Base-by-base conservation (phyloP, 2,797 vertebrate genomes). In the Perodicticus potto region DNA sequence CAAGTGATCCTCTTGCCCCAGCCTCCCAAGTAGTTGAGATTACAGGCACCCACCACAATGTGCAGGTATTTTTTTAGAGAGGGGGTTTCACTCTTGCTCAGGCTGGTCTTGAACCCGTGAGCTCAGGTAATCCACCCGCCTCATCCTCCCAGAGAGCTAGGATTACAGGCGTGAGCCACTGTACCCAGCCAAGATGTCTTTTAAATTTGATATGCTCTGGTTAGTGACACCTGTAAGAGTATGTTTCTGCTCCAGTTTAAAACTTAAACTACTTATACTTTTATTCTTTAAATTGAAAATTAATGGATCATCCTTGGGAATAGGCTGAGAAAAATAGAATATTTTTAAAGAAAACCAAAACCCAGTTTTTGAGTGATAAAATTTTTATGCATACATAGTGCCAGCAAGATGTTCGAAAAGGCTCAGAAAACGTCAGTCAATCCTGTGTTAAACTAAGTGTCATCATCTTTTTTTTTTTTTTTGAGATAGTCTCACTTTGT, bases 211-310 rank as follows among this genome's bases (percentile, higher is more conserved):
- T 45, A 87, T 86, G 19, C 65, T 85, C 27, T 65, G 12, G 40
- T 49, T 32, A 94, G 37, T 83, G 45, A 69, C 16, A 43, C 20
- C 7, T 61, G 34, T 16, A n/a, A 25, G 10, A 88, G 2, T 91
- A 43, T 87, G 78, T 82, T 90, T 74, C 20, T 63, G 59, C 13
- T 49, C 53, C 9, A 86, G 57, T 49, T 80, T 94, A 55, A 20
- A 69, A 72, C 53, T 69, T 82, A 73, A 83, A 63, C 20, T 65
- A n/a, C n/a, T 73, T 91, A 80, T 88, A n/a, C 25, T 45, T 93
- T 80, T 77, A 55, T 77, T 93, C 25, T 63, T 94, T 73, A 69
- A 95, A 74, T 77, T 40, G 67, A 78, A 83, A 88, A 77, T 69
- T 45, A 22, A 89, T 59, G 63, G 40, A 12, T 82, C 3, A 70